Percentiles rank a stretch among this genome's conserved stretches.
These are phyloP conservation scores for Holcopasites calliopsidis DNA, from an alignment of 1,140 invertebrate genomes.

Conservation along the genomic window DNA sequence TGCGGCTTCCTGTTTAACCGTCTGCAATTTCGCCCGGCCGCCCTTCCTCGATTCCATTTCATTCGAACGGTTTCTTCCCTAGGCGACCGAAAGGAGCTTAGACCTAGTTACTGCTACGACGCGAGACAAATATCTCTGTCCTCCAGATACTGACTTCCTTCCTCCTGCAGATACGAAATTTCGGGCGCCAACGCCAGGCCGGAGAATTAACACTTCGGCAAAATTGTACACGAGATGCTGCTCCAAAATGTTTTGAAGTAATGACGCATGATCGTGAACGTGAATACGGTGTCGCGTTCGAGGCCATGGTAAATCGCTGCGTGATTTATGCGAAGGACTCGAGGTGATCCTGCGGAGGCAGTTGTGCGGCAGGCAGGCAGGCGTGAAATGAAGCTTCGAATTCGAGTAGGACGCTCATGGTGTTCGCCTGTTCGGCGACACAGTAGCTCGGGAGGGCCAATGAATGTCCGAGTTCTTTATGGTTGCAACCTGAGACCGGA, in stretches of 20 bases:
- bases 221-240: background rate
- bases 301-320: background rate
- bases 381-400: slow-evolving; percentile 70
- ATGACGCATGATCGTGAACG: background rate
- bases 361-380: slow-evolving; percentile 61
- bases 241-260: background rate
- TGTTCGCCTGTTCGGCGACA: slow-evolving; percentile 42
- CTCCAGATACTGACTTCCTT: slow-evolving; percentile 36
- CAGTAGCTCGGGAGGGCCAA: slow-evolving; percentile 45
- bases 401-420: slow-evolving; percentile 42
- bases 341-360: slow-evolving; percentile 43
- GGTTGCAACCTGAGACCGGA: slow-evolving; percentile 67
- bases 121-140: background rate
- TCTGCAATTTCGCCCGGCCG: background rate
- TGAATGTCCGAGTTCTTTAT: slow-evolving; percentile 63
- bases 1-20: slow-evolving; percentile 28
- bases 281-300: background rate
- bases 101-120: no score
- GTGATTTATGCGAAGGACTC: slow-evolving; percentile 54
- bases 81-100: no score
- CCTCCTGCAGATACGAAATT: slow-evolving; percentile 44
- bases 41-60: background rate
- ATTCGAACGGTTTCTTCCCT: background rate
- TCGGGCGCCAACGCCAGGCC: background rate
- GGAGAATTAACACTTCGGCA: no score